Percentiles rank a stretch among this genome's conserved stretches.
These are phyloP conservation scores for Protodeltote pygarga DNA, from an alignment of 2,888 invertebrate genomes.

Conservation along the genomic window DNA sequence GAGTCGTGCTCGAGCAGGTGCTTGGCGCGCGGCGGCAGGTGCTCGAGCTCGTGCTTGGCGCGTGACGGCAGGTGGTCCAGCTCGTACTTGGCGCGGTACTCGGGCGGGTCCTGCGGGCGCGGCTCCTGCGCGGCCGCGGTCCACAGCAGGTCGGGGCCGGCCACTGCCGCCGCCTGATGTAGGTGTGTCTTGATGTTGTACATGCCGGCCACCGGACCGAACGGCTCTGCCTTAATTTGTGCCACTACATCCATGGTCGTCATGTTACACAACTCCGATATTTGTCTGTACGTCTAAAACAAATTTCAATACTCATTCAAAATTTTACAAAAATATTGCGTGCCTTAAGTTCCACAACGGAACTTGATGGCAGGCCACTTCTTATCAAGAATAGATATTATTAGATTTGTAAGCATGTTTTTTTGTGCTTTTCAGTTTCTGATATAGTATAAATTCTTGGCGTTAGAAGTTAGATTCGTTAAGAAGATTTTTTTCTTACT, in stretches of 20 bases:
- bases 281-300: constrained; percentile 78
- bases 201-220: constrained; percentile 87
- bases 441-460: no score
- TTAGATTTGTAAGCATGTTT: no score
- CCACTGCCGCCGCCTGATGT: constrained; percentile 62
- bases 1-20: not conserved
- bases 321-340: no score
- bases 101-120: constrained; percentile 65
- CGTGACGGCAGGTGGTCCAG: not conserved
- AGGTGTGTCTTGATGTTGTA: constrained; percentile 86
- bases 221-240: constrained; percentile 84
- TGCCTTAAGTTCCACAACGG: no score
- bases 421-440: no score
- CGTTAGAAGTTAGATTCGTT: no score
- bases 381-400: no score
- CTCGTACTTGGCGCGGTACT: constrained; percentile 55
- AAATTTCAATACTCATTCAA: not conserved
- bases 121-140: constrained; percentile 60
- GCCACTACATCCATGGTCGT: constrained; percentile 76
- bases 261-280: constrained; percentile 79
- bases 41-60: not conserved
- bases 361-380: no score
- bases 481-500: no score
- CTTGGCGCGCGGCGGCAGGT: constrained; percentile 10
- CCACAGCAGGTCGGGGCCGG: constrained; percentile 71